Evolutionary conservation across 2,113 vertebrate species (phyloP).

Genomic region (Austrofundulus limnaeus): DNA sequence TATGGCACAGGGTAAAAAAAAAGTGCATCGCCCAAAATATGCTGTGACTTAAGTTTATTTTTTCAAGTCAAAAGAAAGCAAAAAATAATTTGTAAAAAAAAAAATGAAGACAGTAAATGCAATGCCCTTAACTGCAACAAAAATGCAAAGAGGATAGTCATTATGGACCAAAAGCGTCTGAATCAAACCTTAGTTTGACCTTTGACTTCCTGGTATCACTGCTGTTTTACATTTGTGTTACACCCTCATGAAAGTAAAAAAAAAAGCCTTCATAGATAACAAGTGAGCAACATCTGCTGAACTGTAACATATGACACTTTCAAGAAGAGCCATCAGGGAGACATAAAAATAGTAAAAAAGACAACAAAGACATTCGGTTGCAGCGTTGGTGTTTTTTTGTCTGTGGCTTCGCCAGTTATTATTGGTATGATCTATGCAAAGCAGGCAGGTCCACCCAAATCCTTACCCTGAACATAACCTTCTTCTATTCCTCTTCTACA

Average conservation of each 20-base stretch:
- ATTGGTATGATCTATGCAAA: conserved; percentile 51
- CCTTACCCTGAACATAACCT: conserved; percentile 44
- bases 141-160: conserved; percentile 21
- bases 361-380: conserved; percentile 29
- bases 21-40: not conserved
- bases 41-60: not conserved
- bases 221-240: conserved; percentile 49
- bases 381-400: conserved; percentile 32
- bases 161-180: conserved; percentile 11
- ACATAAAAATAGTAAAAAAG: conserved; percentile 50
- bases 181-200: conserved; percentile 44
- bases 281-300: conserved; percentile 75
- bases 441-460: conserved; percentile 57
- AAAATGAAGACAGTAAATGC: not conserved
- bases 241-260: conserved; percentile 39
- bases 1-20: conserved; percentile 18
- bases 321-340: conserved; percentile 29
- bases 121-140: conserved; percentile 1
- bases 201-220: conserved; percentile 53
- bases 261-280: conserved; percentile 43
- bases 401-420: conserved; percentile 48
- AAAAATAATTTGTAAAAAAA: not conserved
- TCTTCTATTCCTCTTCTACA: conserved; percentile 30
- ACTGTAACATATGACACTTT: conserved; percentile 24
- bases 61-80: not conserved